Percentiles rank a stretch among this genome's conserved stretches.
Conservation (phyloP, 2,113 vertebrate genomes). For the Triplophysa tibetana region DNA sequence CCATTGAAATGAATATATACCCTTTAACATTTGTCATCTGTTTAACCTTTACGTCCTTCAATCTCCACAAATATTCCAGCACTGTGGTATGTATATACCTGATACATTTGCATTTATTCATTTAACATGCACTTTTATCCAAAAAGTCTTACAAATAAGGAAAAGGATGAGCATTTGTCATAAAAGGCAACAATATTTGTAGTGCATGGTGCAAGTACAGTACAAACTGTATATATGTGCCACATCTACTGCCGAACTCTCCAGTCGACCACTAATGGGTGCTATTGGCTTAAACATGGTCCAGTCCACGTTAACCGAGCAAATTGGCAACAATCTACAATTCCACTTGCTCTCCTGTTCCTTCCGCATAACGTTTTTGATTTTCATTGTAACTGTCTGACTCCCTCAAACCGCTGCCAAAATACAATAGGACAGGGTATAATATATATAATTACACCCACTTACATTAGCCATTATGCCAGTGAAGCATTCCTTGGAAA, state of each 20-base stretch:
- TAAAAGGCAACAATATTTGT: neutral
- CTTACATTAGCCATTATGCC: conserved; percentile 86
- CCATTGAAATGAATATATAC: conserved; percentile 61
- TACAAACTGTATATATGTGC: neutral
- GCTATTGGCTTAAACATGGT: conserved; percentile 68
- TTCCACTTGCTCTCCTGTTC: conserved; percentile 57
- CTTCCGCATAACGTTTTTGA: conserved; percentile 72
- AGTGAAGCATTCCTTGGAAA: conserved; percentile 82
- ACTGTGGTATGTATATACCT: neutral
- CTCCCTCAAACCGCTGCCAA: conserved; percentile 82
- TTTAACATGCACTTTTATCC: neutral
- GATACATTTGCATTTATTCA: neutral
- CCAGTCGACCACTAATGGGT: conserved; percentile 65
- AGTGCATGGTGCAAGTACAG: neutral
- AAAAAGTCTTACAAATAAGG: too few relatives aligned
- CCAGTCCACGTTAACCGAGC: conserved; percentile 32
- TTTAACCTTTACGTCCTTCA: conserved; percentile 23
- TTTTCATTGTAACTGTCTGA: conserved; percentile 77
- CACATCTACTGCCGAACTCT: conserved; percentile 46
- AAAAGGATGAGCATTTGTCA: neutral
- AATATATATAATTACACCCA: conserved; percentile 88
- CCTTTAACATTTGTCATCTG: conserved; percentile 36
- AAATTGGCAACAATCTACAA: conserved; percentile 37
- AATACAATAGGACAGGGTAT: conserved; percentile 86
- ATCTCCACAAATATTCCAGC: conserved; percentile 20